These are phyloP conservation scores for Sclerodermus sp. DNA, from an alignment of 2,888 invertebrate species.

Conservation along the genomic window DNA sequence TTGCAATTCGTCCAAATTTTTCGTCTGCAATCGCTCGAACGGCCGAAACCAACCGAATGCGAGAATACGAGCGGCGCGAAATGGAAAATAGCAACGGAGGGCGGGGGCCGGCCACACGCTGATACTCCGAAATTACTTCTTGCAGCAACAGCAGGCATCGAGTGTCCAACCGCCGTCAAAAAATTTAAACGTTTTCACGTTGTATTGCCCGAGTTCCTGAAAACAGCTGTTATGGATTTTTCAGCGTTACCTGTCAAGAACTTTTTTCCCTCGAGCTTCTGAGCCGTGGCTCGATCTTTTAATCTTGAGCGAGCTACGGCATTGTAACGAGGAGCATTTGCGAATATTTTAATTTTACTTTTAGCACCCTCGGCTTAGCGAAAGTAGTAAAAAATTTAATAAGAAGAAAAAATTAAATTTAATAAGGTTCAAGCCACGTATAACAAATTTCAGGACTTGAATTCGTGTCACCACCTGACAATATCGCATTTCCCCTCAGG, in stretches of 20 bases:
- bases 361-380: too few relatives aligned
- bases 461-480: too few relatives aligned
- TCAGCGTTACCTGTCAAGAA: neutral
- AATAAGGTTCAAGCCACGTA: too few relatives aligned
- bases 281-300: too few relatives aligned
- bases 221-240: conserved; percentile 3
- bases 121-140: conserved; percentile 17
- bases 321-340: too few relatives aligned
- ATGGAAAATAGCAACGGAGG: conserved; percentile 13
- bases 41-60: neutral
- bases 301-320: too few relatives aligned
- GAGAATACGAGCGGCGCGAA: conserved; percentile 11
- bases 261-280: too few relatives aligned
- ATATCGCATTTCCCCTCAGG: too few relatives aligned
- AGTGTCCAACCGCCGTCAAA: conserved; percentile 13
- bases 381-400: too few relatives aligned
- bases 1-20: conserved; percentile 4
- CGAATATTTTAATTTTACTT: too few relatives aligned
- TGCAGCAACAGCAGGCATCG: neutral
- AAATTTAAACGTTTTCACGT: conserved; percentile 6
- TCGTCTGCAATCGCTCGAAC: conserved; percentile 6
- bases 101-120: neutral
- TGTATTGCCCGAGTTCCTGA: conserved; percentile 4
- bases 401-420: too few relatives aligned
- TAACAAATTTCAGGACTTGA: too few relatives aligned